Percentiles rank a stretch among this genome's conserved stretches.
Evolutionary conservation across 2,113 vertebrate species (phyloP).

Genomic region (Chunga burmeisteri): DNA sequence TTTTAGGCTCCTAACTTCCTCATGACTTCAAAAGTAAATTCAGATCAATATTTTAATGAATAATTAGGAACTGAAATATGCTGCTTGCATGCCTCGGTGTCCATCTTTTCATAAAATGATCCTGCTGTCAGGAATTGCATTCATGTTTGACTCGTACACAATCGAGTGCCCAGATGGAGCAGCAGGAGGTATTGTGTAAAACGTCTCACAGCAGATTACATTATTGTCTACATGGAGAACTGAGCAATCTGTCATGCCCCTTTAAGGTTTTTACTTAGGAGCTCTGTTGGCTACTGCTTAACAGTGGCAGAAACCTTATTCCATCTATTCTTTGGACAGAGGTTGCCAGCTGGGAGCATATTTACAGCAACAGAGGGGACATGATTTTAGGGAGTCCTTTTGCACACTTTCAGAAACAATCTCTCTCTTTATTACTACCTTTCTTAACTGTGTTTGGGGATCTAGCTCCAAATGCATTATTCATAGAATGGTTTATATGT

Average conservation of each 20-base stretch:
- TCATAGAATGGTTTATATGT: constrained; percentile 45
- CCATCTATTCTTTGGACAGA: neutral
- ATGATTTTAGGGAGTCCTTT: neutral
- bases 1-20: neutral
- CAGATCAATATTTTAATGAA: neutral
- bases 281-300: neutral
- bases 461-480: constrained; percentile 41
- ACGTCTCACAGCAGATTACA: neutral
- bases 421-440: neutral
- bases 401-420: neutral
- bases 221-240: neutral
- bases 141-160: neutral
- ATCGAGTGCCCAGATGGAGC: neutral
- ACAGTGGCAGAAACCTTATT: neutral
- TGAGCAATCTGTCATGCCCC: constrained; percentile 9
- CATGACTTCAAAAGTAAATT: neutral
- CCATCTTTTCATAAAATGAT: neutral
- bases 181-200: neutral
- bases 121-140: neutral
- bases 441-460: constrained; percentile 33
- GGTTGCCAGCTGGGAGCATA: neutral
- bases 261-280: constrained; percentile 30
- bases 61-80: neutral
- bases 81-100: neutral
- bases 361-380: neutral